Base-by-base conservation (phyloP, 23 tunicate species). In the Trididemnum nubilum region DNA sequence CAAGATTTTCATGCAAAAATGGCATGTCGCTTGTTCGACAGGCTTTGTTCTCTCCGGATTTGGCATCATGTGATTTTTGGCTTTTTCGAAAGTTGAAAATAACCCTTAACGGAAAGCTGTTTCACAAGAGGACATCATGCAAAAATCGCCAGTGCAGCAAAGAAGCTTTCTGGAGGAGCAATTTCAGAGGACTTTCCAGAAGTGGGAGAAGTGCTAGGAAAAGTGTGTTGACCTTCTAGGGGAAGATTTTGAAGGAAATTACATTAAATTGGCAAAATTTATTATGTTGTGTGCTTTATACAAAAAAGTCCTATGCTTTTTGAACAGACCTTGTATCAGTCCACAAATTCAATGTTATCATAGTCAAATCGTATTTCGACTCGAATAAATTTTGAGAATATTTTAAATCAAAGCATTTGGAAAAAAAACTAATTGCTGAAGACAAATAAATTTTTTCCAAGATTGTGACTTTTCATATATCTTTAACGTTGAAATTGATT, bases 281-380 rank as follows among this genome's bases (percentile, higher is more conserved):
- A 63, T 63, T 63, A 23, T 63, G 70, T 63, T 63, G 70, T 63
- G 70, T 63, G 70, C 70, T 63, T 63, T 23, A 63, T 63, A 27
- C 70, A 27, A 63, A 63, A 63, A 63, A 27, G 70, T 9, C 70
- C 19, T 4, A 63, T 63, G 22, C 29, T 63, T 63, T 63, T 63
- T 63, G 70, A 63, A 63, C 23, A 63, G 31, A 27, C 70, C 70
- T 63, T 23, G 31, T 63, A 63, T 63, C n/a, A 44, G 54, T 44
- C n/a, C n/a, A n/a, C n/a, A n/a, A n/a, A n/a, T n/a, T n/a, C n/a
- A n/a, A n/a, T n/a, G n/a, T n/a, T n/a, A n/a, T n/a, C n/a, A n/a
- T n/a, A n/a, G n/a, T n/a, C n/a, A n/a, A n/a, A n/a, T n/a, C n/a
- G n/a, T n/a, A n/a, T n/a, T n/a, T n/a, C n/a, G n/a, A n/a, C n/a